phyloP scores from a whole-genome alignment of 2,113 vertebrate genomes.

The Ardeotis arabs region DNA sequence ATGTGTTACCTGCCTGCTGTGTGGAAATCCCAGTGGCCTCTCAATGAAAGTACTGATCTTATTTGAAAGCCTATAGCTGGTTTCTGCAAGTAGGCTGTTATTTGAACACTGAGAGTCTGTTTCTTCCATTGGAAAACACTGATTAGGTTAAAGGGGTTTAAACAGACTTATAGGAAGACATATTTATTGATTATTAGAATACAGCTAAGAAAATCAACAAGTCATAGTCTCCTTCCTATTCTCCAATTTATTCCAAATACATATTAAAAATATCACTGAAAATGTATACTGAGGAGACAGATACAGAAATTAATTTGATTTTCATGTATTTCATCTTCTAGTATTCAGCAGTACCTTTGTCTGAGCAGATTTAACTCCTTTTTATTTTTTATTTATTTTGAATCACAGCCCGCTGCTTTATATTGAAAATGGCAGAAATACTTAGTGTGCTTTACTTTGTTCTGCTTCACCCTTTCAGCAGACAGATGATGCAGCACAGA shows the following conservation, averaged over 20 bases:
- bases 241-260: neutral
- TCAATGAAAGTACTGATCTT: neutral
- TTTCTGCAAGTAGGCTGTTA: neutral
- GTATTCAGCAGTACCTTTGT: neutral
- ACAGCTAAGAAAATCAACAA: neutral
- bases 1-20: neutral
- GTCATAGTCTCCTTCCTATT: neutral
- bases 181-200: neutral
- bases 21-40: neutral
- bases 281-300: neutral
- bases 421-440: neutral
- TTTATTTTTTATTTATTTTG: neutral
- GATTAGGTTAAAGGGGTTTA: neutral
- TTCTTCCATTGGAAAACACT: neutral
- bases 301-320: neutral
- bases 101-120: neutral
- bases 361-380: neutral
- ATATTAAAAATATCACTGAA: neutral
- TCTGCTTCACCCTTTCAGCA: constrained; percentile 78
- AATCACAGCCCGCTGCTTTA: neutral
- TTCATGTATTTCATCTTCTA: neutral
- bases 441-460: constrained; percentile 14
- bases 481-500: constrained; percentile 93
- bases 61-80: neutral
- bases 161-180: neutral